Base-by-base conservation (phyloP, 2,888 invertebrate species). In the Athetis lepigone region DNA sequence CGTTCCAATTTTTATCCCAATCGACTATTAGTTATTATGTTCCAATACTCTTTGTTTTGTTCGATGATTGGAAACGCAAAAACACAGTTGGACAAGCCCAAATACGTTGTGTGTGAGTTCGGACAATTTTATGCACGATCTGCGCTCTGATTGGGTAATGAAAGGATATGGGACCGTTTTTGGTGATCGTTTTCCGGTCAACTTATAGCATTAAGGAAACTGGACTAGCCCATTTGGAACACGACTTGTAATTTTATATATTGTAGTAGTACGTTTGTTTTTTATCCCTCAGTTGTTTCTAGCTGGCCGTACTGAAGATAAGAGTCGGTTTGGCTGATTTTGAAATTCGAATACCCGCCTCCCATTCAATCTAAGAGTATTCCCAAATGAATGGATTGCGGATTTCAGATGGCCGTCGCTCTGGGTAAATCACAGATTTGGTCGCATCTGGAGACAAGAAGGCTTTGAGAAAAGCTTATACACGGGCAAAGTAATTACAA, bases 21-120 rank as follows among this genome's bases (percentile, higher is more conserved):
- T 70, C 54, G 70, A 58, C 72, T 75, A 75, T 79, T 75, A 78
- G 75, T 75, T 75, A 80, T 80, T 69, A 79, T 61, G 64, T 69
- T 57, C 59, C 54, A 47, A 59, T 68, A 58, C 49, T 61, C 70
- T 80, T 79, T 77, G 70, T 70, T 80, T 65, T 68, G 51, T 66
- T 68, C 65, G 39, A 61, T 79, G 72, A 80, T 78, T 72, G 67
- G 77, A 71, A 65, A 70, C 56, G 52, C 55, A 61, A 70, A 74
- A 68, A 67, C 56, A 71, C 68, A 68, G 42, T 45, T 46, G 46
- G 60, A 62, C 47, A 64, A 68, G 57, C 64, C 55, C 47, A 70
- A 77, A 80, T 68, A 73, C 33, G 54, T 21, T 58, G 18, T 68
- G 45, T 45, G 66, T 23, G 52, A 56, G 49, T 61, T 65, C 56